Percentiles rank a stretch among this genome's conserved stretches.
phyloP scores from a whole-genome alignment of 2,888 invertebrate genomes.

The Drosophila atroscutellata region DNA sequence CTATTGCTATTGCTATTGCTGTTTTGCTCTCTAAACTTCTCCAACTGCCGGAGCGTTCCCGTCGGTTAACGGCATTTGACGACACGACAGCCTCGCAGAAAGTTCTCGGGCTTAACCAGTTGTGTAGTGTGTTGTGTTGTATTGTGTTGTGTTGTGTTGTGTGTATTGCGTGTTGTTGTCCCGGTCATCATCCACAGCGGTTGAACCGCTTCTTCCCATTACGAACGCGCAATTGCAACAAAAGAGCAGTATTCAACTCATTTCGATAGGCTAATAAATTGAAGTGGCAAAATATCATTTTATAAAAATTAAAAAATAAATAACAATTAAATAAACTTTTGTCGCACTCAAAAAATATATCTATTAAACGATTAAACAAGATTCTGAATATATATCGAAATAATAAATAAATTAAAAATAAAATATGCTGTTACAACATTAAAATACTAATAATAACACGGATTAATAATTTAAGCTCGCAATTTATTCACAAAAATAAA shows the following conservation, averaged over 20 bases:
- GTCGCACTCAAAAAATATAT: neutral
- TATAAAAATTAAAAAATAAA: neutral
- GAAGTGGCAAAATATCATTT: neutral
- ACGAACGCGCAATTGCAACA: neutral
- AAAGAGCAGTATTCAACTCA: neutral
- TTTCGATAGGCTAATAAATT: neutral
- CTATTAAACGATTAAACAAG: neutral
- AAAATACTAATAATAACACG: neutral
- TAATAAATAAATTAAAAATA: neutral
- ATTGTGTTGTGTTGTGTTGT: constrained; percentile 32
- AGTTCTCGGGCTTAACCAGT: constrained; percentile 59
- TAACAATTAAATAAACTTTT: neutral
- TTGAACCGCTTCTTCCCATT: neutral
- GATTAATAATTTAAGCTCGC: neutral
- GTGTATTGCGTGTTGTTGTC: constrained; percentile 48
- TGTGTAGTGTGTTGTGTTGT: constrained; percentile 49
- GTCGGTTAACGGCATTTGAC: constrained; percentile 75
- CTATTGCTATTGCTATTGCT: constrained; percentile 63
- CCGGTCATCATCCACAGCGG: constrained; percentile 32
- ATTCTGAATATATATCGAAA: neutral
- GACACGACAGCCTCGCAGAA: constrained; percentile 73
- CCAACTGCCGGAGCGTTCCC: constrained; percentile 54
- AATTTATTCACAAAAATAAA: neutral
- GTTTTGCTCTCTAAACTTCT: constrained; percentile 72
- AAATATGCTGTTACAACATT: neutral